Evolutionary conservation across 2,888 invertebrate genomes (phyloP).

Genomic region (Leucophenga montana): DNA sequence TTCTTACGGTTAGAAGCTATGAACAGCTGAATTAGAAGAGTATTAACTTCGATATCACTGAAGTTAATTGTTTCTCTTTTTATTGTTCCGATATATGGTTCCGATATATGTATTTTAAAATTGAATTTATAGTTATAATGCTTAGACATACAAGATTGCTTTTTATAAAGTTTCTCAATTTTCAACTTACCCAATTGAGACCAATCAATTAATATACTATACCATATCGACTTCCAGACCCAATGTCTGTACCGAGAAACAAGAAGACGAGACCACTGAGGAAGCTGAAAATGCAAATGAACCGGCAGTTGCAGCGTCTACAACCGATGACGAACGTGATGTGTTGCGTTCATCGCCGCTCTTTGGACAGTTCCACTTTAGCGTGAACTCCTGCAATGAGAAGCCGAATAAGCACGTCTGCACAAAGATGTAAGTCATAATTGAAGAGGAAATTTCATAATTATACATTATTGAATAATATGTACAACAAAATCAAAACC

Average conservation of each 20-base stretch:
- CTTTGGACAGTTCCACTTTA: conserved; percentile 70
- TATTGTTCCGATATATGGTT: too few species aligned
- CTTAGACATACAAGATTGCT: too few species aligned
- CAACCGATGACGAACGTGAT: conserved; percentile 48
- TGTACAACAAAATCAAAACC: conserved; percentile 21
- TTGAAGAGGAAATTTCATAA: conserved; percentile 15
- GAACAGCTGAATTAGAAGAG: too few species aligned
- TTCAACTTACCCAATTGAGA: background rate
- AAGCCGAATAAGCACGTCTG: conserved; percentile 72
- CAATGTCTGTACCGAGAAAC: conserved; percentile 79
- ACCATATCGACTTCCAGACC: conserved; percentile 69
- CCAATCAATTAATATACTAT: background rate
- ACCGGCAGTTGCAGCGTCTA: conserved; percentile 47
- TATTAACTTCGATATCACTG: too few species aligned
- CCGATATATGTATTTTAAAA: too few species aligned
- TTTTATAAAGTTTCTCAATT: background rate
- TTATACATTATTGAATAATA: conserved; percentile 4
- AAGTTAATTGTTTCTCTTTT: too few species aligned
- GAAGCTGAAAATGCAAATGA: conserved; percentile 47
- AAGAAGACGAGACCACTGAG: conserved; percentile 69
- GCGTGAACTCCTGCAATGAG: conserved; percentile 72
- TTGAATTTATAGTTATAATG: too few species aligned
- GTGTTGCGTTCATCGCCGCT: conserved; percentile 53
- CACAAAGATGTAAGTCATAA: conserved; percentile 71
- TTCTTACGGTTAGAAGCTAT: too few species aligned